These are phyloP conservation scores for Lasioglossum marginatum DNA, from an alignment of 2,888 invertebrate species.

Conservation along the genomic window DNA sequence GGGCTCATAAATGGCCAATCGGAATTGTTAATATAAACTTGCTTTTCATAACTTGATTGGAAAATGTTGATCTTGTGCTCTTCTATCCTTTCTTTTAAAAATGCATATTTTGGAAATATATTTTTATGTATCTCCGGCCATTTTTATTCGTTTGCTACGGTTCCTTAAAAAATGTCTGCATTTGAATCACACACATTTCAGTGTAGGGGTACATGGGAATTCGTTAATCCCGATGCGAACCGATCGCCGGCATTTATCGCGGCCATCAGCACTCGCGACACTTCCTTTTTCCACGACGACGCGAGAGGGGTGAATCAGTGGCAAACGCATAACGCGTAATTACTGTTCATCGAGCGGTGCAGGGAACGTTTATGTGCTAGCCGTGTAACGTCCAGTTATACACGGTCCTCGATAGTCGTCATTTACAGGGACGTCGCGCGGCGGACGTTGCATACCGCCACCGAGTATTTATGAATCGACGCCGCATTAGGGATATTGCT, in stretches of 20 bases:
- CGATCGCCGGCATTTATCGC: constrained; percentile 12
- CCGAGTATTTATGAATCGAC: constrained; percentile 59
- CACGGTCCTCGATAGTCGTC: constrained; percentile 55
- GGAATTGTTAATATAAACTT: background rate
- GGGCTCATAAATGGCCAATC: background rate
- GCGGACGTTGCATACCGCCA: constrained; percentile 12
- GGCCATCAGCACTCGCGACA: constrained; percentile 17
- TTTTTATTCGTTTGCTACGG: background rate
- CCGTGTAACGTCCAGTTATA: constrained; percentile 58
- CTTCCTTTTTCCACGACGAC: constrained; percentile 27
- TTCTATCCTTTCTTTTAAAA: background rate
- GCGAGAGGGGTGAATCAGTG: constrained; percentile 39
- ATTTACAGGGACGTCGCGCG: constrained; percentile 48
- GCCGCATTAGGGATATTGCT: constrained; percentile 64
- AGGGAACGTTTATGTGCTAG: constrained; percentile 50
- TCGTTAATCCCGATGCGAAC: background rate
- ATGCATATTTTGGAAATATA: too few species aligned
- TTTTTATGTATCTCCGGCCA: background rate
- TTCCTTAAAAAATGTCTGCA: background rate
- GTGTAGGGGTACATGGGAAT: too few species aligned
- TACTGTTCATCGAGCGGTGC: constrained; percentile 65
- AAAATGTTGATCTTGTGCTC: background rate
- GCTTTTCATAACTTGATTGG: background rate
- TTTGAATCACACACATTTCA: background rate
- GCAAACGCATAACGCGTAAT: constrained; percentile 67